A percentile compares a stretch with the other conserved stretches of the same genome.
Evolutionary conservation across 2,888 invertebrate genomes (phyloP).

Genomic region (Apamea monoglypha): DNA sequence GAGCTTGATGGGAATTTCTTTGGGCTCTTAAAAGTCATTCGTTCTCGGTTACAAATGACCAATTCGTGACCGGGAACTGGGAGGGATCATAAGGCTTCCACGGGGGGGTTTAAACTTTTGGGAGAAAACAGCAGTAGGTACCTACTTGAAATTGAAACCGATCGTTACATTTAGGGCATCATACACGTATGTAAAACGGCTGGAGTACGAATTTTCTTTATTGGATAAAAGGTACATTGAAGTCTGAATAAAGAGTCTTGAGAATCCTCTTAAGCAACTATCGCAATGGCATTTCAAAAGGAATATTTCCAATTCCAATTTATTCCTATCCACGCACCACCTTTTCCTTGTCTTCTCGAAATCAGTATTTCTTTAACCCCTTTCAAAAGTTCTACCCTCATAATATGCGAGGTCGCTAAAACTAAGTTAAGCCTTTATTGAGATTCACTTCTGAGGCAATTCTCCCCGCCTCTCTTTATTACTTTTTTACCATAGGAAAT

Average conservation of each 20-base stretch:
- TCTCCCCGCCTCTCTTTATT: slow-evolving; percentile 79
- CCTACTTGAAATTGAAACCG: slow-evolving; percentile 10
- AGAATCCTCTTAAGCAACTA: slow-evolving; percentile 64
- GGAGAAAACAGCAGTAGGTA: background rate
- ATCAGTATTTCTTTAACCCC: slow-evolving; percentile 85
- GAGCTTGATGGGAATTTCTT: slow-evolving; percentile 51
- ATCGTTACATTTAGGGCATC: background rate
- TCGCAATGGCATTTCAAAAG: slow-evolving; percentile 65
- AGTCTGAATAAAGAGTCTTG: slow-evolving; percentile 47
- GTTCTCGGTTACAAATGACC: slow-evolving; percentile 49
- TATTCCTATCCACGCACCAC: slow-evolving; percentile 83
- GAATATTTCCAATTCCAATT: slow-evolving; percentile 79
- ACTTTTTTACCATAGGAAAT: slow-evolving; percentile 76
- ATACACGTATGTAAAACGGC: background rate
- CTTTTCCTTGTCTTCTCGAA: slow-evolving; percentile 86
- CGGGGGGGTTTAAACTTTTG: slow-evolving; percentile 5
- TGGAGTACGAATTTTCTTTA: background rate
- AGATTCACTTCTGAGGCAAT: slow-evolving; percentile 82
- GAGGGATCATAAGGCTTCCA: slow-evolving; percentile 31
- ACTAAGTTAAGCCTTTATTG: slow-evolving; percentile 79
- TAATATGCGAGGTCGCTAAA: slow-evolving; percentile 77
- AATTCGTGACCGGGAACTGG: slow-evolving; percentile 47
- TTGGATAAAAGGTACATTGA: slow-evolving; percentile 2
- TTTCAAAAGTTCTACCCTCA: slow-evolving; percentile 83
- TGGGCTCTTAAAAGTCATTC: slow-evolving; percentile 40